Evolutionary conservation across 1,140 invertebrate species (phyloP).

Genomic region (Papilio aristodemus): DNA sequence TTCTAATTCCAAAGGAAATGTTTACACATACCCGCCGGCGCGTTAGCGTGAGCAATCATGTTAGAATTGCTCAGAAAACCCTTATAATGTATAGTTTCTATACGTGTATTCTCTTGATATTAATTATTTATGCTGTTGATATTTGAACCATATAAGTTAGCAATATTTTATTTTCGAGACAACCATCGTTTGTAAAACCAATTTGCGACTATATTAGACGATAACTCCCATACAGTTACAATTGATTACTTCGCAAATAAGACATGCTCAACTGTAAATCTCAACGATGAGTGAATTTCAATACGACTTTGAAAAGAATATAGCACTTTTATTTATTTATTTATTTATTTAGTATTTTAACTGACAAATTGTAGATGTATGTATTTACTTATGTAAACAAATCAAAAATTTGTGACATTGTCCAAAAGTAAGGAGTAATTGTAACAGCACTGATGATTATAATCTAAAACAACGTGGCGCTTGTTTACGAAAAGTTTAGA

Average conservation of each 20-base stretch:
- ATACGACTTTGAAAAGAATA: too few relatives aligned
- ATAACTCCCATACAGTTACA: background rate
- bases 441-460: too few relatives aligned
- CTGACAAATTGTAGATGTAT: background rate
- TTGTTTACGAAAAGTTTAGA: slow-evolving; percentile 8
- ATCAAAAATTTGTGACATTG: background rate
- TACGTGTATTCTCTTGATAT: too few relatives aligned
- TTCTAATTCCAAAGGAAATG: too few relatives aligned
- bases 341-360: background rate
- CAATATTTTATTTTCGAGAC: slow-evolving; percentile 27
- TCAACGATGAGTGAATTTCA: too few relatives aligned
- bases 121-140: slow-evolving; percentile 4
- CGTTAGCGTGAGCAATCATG: too few relatives aligned
- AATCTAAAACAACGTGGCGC: background rate
- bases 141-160: slow-evolving; percentile 1
- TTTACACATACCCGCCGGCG: too few relatives aligned
- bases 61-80: too few relatives aligned
- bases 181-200: slow-evolving; percentile 22
- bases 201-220: slow-evolving; percentile 18
- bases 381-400: too few relatives aligned
- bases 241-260: slow-evolving; percentile 11
- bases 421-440: background rate
- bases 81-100: too few relatives aligned
- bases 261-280: too few relatives aligned
- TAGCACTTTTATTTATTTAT: too few relatives aligned